A percentile compares a stretch with the other conserved stretches of the same genome.
Evolutionary conservation across 1,140 invertebrate genomes (phyloP).

Genomic region (Philaenus spumarius): DNA sequence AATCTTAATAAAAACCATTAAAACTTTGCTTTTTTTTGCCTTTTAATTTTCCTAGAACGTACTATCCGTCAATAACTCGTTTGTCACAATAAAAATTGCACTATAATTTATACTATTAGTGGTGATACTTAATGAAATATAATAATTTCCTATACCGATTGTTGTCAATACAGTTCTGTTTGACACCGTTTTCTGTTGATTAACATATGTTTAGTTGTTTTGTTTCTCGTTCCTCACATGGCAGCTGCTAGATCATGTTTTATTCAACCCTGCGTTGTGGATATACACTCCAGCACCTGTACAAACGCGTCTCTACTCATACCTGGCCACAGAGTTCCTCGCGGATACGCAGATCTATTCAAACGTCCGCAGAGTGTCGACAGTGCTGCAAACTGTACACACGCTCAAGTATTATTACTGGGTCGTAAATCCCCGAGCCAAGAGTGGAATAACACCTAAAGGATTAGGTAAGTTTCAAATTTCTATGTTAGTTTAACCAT

Average conservation of each 20-base stretch:
- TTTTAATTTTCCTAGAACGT: too few relatives aligned
- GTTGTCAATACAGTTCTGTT: too few relatives aligned
- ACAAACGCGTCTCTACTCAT: conserved; percentile 94
- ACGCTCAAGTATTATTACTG: conserved; percentile 99
- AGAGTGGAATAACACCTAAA: conserved; percentile 92
- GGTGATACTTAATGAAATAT: too few relatives aligned
- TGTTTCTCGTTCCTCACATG: conserved; percentile 15
- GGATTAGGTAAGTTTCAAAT: conserved; percentile 66
- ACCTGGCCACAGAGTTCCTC: conserved; percentile 95
- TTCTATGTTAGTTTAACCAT: too few relatives aligned
- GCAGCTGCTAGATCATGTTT: conserved; percentile 96
- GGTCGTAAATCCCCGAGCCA: conserved; percentile 91
- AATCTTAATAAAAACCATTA: too few relatives aligned
- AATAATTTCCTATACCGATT: too few relatives aligned
- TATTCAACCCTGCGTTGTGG: conserved; percentile 99
- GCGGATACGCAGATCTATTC: conserved; percentile 96
- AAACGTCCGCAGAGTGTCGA: conserved; percentile 92
- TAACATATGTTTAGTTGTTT: conserved; percentile 17
- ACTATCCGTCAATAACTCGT: too few relatives aligned
- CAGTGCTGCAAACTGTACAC: conserved; percentile 96
- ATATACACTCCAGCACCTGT: conserved; percentile 94
- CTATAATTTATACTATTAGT: too few relatives aligned
- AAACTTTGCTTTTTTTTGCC: too few relatives aligned
- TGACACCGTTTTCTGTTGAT: neutral
- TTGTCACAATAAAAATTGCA: too few relatives aligned